Evolutionary conservation across 2,113 vertebrate species (phyloP), one percentile per base, ranked within the genome.

Genomic region (Halichoerus grypus): DNA sequence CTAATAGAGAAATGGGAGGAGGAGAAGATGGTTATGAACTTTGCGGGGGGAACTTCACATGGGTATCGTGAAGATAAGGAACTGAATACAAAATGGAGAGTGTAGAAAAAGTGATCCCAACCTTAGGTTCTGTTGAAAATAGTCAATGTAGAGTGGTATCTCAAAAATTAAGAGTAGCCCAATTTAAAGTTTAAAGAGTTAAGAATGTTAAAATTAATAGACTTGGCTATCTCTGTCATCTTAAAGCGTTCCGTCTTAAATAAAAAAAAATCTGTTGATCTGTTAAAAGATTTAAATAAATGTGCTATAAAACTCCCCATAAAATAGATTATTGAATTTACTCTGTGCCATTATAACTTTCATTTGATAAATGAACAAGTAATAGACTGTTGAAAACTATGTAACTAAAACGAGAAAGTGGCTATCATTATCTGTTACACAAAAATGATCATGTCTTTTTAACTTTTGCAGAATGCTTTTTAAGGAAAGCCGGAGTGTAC

Each of bases 401-500:
- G 77, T 94, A 6, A 7, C 95, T 84, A 51, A 95, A 89, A 36
- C 0, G 0, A 91, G 49, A 42, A 90, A 51, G 83, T 95, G 42
- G 36, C 96, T 67, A 19, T 92, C 9, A 22, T 31, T 4, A 65
- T 93, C 83, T 96, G 33, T 69, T 95, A 39, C 71, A 16, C 82
- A 95, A 96, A 92, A 85, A 46, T 96, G 77, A 94, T 81, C 61
- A 8, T 97, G 1, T 97, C 36, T 95, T n/a, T 55, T 74, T 88
- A 18, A 53, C 92, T 97, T 97, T 98, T 94, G 16, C 98, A 99
- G 99, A 98, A 99, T 99, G 99, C 98, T 99, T 97, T 99, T 99
- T 97, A 99, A 99, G 98, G 99, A 99, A 99, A 99, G 99, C 98
- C 99, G 99, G 95, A 99, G 99, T 98, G 99, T 99, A 91, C 99